Conservation (phyloP, 2,113 vertebrate species). For the Lagopus leucura region DNA sequence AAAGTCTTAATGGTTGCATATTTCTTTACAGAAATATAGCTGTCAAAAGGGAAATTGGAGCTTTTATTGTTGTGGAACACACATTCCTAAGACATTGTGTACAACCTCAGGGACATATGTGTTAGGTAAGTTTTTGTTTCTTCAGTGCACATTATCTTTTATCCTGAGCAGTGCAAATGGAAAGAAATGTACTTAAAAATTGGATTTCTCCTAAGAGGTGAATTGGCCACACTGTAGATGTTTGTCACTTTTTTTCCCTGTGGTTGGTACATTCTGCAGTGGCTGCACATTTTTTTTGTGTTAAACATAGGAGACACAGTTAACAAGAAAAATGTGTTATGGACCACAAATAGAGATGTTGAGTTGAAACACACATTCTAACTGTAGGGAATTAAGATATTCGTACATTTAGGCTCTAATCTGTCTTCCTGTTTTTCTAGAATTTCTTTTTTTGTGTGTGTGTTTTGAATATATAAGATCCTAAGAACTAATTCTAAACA, state of each 20-base stretch:
- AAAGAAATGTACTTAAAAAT: background rate
- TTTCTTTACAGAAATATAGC: background rate
- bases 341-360: background rate
- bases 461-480: background rate
- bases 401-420: background rate
- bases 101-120: background rate
- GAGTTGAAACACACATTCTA: accelerated
- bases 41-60: background rate
- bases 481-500: background rate
- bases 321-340: background rate
- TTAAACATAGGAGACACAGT: background rate
- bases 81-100: background rate
- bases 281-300: background rate
- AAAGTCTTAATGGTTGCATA: background rate
- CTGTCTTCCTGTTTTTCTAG: background rate
- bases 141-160: background rate
- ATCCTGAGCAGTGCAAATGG: background rate
- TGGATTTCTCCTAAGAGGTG: background rate
- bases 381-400: background rate
- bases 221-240: background rate
- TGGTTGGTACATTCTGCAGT: background rate
- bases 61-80: background rate
- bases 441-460: background rate
- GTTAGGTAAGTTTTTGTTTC: background rate
- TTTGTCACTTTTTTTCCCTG: background rate